A percentile compares a stretch with the other conserved stretches of the same genome.
Conservation (phyloP, 2,888 invertebrate genomes). For the Mythimna lalbum region DNA sequence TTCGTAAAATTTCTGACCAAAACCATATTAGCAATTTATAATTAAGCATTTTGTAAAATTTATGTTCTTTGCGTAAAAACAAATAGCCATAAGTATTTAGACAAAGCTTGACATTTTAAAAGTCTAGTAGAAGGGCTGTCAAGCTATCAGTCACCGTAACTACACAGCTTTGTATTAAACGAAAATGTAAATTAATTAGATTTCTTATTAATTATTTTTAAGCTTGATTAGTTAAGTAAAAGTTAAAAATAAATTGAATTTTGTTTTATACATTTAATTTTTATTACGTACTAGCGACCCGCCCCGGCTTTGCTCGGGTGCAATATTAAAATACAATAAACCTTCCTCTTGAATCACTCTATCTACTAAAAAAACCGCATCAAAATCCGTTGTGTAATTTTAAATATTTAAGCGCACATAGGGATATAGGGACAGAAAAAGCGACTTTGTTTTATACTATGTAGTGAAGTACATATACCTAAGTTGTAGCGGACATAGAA, state of each 20-base stretch:
- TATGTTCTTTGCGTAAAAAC: neutral
- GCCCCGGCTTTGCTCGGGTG: too few species aligned
- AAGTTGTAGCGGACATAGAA: constrained; percentile 20
- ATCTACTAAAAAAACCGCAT: too few species aligned
- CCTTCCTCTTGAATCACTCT: too few species aligned
- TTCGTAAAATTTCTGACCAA: neutral
- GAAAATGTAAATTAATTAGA: constrained; percentile 34
- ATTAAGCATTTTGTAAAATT: neutral
- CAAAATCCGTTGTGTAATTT: too few species aligned
- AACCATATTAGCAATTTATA: neutral
- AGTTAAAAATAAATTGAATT: neutral
- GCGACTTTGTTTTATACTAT: too few species aligned
- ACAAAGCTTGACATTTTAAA: constrained; percentile 24
- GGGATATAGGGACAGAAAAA: too few species aligned
- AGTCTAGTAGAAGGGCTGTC: constrained; percentile 14
- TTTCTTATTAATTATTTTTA: constrained; percentile 20
- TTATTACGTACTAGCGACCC: too few species aligned
- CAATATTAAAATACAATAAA: too few species aligned
- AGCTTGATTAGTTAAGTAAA: constrained; percentile 3
- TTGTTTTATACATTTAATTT: neutral
- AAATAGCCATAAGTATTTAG: neutral
- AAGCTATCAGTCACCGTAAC: constrained; percentile 24
- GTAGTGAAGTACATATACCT: too few species aligned
- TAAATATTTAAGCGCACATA: too few species aligned
- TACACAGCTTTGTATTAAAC: neutral